These are phyloP conservation scores for Rhombomys opimus DNA, from an alignment of 2,113 vertebrate species.

Conservation along the genomic window DNA sequence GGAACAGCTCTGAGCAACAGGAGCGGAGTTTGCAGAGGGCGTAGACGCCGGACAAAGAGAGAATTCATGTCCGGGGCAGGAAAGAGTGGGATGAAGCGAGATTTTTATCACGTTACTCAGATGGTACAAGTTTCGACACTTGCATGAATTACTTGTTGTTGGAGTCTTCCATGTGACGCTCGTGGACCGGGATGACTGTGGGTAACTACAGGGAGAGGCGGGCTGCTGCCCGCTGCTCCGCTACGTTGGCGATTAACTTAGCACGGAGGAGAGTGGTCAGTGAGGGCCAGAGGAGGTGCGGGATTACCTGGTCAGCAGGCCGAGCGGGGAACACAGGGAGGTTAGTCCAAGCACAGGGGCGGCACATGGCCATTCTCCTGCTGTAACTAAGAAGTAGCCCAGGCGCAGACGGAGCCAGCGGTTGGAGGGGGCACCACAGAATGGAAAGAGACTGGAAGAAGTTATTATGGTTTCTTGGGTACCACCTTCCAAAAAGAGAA, in stretches of 20 bases:
- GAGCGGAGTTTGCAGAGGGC: accelerated
- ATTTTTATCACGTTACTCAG: background rate
- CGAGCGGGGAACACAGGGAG: background rate
- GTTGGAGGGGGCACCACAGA: background rate
- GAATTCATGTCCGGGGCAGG: background rate
- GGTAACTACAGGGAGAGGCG: background rate
- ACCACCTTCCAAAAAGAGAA: background rate
- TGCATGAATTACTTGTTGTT: background rate
- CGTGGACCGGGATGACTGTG: background rate
- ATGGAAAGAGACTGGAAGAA: background rate
- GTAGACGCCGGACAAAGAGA: background rate
- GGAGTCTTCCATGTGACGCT: background rate
- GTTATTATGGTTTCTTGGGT: too few species aligned
- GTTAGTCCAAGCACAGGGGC: background rate
- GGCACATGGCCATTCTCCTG: background rate
- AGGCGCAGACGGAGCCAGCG: background rate
- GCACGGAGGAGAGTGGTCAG: background rate
- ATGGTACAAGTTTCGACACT: background rate
- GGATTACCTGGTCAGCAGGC: background rate
- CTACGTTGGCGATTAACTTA: background rate
- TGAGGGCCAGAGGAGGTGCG: background rate
- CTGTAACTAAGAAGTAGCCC: background rate
- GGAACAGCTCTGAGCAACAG: background rate
- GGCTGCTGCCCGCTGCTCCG: background rate
- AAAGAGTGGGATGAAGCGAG: background rate